These are phyloP conservation scores for Aeoliscus strigatus DNA, from an alignment of 2,797 vertebrate species.

Conservation along the genomic window DNA sequence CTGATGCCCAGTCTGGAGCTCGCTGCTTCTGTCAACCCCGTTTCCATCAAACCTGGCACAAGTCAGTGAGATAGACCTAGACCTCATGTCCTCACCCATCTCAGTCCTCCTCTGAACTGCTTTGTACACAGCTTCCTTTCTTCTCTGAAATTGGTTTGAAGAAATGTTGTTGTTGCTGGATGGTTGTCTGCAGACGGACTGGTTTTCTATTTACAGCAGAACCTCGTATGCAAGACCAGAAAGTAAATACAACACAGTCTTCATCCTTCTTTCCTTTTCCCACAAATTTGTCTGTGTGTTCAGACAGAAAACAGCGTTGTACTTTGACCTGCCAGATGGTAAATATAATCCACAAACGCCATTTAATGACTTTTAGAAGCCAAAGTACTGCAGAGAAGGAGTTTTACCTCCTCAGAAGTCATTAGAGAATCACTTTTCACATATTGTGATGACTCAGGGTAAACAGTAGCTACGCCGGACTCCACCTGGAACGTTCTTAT, in stretches of 20 bases:
- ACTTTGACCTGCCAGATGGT: too few relatives aligned
- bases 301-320: slow-evolving; percentile 36
- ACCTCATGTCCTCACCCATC: slow-evolving; percentile 50
- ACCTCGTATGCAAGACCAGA: slow-evolving; percentile 53
- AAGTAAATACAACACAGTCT: slow-evolving; percentile 38
- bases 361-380: too few relatives aligned
- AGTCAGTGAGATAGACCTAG: slow-evolving; percentile 84
- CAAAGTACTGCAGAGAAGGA: too few relatives aligned
- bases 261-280: slow-evolving; percentile 25
- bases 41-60: slow-evolving; percentile 95
- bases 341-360: slow-evolving; percentile 1
- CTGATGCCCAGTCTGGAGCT: slow-evolving; percentile 94
- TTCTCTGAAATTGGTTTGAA: slow-evolving; percentile 32
- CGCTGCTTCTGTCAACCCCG: slow-evolving; percentile 85
- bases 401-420: too few relatives aligned
- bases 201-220: slow-evolving; percentile 2
- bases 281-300: slow-evolving; percentile 29
- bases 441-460: too few relatives aligned
- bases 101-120: slow-evolving; percentile 51
- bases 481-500: too few relatives aligned
- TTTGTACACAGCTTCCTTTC: slow-evolving; percentile 21
- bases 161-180: slow-evolving; percentile 42
- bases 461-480: too few relatives aligned
- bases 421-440: too few relatives aligned
- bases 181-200: slow-evolving; percentile 47